A percentile compares a stretch with the other conserved stretches of the same genome.
Evolutionary conservation across 2,888 invertebrate species (phyloP).

Genomic region (Callyntrura sp.): DNA sequence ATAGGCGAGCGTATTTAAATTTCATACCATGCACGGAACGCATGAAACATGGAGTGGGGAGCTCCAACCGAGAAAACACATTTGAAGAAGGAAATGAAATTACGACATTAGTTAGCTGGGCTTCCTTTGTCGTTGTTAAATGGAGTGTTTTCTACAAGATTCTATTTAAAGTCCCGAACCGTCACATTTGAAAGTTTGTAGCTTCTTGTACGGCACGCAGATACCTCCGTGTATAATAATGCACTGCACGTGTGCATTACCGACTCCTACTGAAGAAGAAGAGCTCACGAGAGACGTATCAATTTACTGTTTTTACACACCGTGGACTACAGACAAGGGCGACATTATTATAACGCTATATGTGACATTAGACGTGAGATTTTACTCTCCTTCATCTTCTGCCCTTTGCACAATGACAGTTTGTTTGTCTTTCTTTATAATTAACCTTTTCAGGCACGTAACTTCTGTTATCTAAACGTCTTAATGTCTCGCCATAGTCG

Average conservation of each 20-base stretch:
- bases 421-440: conserved; percentile 54
- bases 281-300: no score
- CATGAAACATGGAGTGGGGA: conserved; percentile 37
- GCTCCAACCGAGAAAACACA: conserved; percentile 61
- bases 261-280: no score
- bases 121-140: conserved; percentile 44
- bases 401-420: conserved; percentile 14
- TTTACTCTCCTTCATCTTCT: conserved; percentile 8
- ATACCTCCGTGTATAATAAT: no score
- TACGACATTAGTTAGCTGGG: conserved; percentile 45
- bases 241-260: no score
- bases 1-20: not conserved
- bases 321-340: conserved; percentile 20
- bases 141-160: not conserved
- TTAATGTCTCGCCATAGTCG: conserved; percentile 29
- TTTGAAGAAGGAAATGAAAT: conserved; percentile 67
- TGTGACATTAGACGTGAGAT: no score
- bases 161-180: not conserved
- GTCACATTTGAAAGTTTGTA: no score
- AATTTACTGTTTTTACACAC: conserved; percentile 22
- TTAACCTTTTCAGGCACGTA: conserved; percentile 59
- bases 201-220: no score
- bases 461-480: conserved; percentile 64
- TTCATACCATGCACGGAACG: no score
- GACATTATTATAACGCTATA: conserved; percentile 6